Evolutionary conservation across 2,888 invertebrate genomes (phyloP), one percentile per base, ranked within the genome.

Genomic region (Drosophila quinaria): DNA sequence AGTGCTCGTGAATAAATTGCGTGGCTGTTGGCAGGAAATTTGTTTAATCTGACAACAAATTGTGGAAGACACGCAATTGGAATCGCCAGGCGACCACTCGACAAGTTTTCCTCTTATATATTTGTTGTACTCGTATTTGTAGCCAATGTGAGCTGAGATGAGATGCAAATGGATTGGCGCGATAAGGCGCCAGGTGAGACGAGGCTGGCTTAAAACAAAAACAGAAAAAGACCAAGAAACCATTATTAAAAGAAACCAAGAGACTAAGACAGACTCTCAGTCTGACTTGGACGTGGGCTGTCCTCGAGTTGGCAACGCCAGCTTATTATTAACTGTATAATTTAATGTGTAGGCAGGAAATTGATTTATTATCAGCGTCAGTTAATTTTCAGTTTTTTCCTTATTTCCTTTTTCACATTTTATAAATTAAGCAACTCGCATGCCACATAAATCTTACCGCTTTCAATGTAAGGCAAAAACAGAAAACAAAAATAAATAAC

Each of bases 41-140:
- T 90, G 89, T 89, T 89, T 84, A 85, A 90, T 87, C 90, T 85
- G 70, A 56, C 85, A 89, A 90, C 85, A 85, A 85, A 85, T 85
- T 85, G 85, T 74, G 78, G 71, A 80, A 84, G 87, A 87, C 85
- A 90, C 89, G 85, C 85, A 90, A 90, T 71, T 74, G 70, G 75
- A 74, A 69, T 78, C 74, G 66, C 59, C 62, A 52, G 33, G 49
- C 55, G 41, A 52, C 33, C 49, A 46, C 55, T 47, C 64, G 81
- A 81, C 78, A 77, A 77, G 81, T 68, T 76, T 63, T 60, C 35
- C 17, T 3, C 17, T 22, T 47, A 25, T 47, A 25, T 51, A 19
- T n/a, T 35, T 44, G 35, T 35, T 61, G 15, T 11, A 13, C 17
- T 31, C 17, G 31, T 31, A 11, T 33, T 33, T 33, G 49, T 33